Percentiles rank a stretch among this genome's conserved stretches.
Conservation (phyloP, 2,113 vertebrate species). For the Cephalopholis sonnerati region DNA sequence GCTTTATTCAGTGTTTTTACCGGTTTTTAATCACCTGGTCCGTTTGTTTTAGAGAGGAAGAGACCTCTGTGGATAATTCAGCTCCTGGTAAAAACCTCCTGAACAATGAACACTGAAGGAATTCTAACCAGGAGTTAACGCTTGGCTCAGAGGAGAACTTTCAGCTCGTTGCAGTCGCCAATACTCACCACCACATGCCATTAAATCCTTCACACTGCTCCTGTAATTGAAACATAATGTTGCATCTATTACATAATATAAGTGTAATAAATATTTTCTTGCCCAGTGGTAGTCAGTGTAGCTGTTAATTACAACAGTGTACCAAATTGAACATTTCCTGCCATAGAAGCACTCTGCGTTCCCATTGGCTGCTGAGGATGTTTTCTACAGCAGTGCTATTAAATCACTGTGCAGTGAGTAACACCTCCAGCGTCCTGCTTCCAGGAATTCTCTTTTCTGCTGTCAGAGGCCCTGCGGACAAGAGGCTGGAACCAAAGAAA, state of each 20-base stretch:
- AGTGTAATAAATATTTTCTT: background rate
- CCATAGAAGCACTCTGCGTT: conserved; percentile 11
- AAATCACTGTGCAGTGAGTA: conserved; percentile 72
- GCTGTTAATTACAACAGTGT: background rate
- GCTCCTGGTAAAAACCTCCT: too few species aligned
- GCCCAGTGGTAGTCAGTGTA: background rate
- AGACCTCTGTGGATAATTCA: too few species aligned
- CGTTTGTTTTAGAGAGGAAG: too few species aligned
- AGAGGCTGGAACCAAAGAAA: conserved; percentile 51
- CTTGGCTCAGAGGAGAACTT: too few species aligned
- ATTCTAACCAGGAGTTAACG: too few species aligned
- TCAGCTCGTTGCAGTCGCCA: too few species aligned
- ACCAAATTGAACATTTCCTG: conserved; percentile 57
- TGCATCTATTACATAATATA: background rate
- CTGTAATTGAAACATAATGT: background rate
- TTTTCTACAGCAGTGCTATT: conserved; percentile 63
- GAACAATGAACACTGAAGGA: too few species aligned
- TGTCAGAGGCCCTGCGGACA: conserved; percentile 50
- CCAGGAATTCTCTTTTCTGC: conserved; percentile 78
- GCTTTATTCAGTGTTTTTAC: too few species aligned
- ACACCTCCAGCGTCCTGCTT: conserved; percentile 65
- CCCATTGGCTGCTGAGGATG: conserved; percentile 41
- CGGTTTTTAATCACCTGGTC: too few species aligned
- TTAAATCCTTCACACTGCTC: too few species aligned
- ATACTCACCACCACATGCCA: too few species aligned